A percentile compares a stretch with the other conserved stretches of the same genome.
phyloP scores from a whole-genome alignment of 1,140 invertebrate genomes.

The Caenorhabditis latens region DNA sequence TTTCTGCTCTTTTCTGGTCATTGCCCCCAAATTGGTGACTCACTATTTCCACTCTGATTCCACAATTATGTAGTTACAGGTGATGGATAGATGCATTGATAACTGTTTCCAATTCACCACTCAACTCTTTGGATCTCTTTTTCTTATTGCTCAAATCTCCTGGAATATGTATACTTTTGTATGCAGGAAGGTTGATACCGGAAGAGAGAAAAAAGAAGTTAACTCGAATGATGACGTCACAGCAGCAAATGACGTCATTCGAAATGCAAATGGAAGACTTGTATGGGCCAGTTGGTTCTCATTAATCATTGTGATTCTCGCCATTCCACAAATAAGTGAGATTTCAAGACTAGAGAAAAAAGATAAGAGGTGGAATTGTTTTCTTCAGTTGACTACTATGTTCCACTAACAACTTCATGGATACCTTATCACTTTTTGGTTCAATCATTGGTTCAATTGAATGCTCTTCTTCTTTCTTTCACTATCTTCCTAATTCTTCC shows the following conservation, averaged over 20 bases:
- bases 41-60: background rate
- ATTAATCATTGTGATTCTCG: constrained; percentile 12
- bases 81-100: constrained; percentile 11
- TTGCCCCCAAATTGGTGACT: constrained; percentile 11
- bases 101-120: constrained; percentile 38
- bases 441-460: constrained; percentile 5
- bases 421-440: constrained; percentile 28
- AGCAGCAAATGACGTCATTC: constrained; percentile 5
- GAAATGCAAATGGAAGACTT: constrained; percentile 19
- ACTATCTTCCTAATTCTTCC: constrained; percentile 4
- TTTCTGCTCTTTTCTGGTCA: constrained; percentile 18
- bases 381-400: constrained; percentile 24
- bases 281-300: constrained; percentile 35
- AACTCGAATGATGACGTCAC: constrained; percentile 7
- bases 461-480: constrained; percentile 36
- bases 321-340: constrained; percentile 25
- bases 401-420: constrained; percentile 35
- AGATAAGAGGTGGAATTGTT: background rate
- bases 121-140: constrained; percentile 2
- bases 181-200: constrained; percentile 8
- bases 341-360: background rate
- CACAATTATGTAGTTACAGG: background rate
- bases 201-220: background rate
- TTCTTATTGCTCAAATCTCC: constrained; percentile 17
- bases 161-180: constrained; percentile 26